Evolutionary conservation across 2,888 invertebrate genomes (phyloP).

Genomic region (Agrochola lota): DNA sequence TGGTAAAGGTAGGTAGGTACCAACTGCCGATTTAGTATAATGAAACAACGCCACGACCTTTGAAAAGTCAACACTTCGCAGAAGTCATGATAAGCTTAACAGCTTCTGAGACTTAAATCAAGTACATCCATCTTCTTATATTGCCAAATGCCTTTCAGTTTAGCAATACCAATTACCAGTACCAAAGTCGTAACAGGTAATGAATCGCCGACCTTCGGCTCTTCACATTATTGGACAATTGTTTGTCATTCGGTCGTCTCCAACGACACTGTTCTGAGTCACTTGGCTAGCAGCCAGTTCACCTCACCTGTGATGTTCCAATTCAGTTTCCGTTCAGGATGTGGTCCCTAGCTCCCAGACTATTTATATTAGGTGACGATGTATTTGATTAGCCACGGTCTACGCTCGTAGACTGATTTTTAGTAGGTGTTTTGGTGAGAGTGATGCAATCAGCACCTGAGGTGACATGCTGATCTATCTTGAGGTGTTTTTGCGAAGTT

Average conservation of each 20-base stretch:
- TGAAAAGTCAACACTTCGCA: conserved; percentile 28
- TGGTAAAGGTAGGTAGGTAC: not conserved
- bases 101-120: conserved; percentile 27
- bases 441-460: conserved; percentile 48
- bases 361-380: conserved; percentile 81
- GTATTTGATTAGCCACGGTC: conserved; percentile 76
- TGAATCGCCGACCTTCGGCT: conserved; percentile 67
- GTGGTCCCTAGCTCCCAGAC: conserved; percentile 73
- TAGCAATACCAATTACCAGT: conserved; percentile 56
- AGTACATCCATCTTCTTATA: conserved; percentile 47
- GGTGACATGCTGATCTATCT: conserved; percentile 16
- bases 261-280: conserved; percentile 72
- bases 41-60: conserved; percentile 19
- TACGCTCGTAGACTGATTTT: conserved; percentile 66
- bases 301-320: conserved; percentile 83
- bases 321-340: conserved; percentile 85
- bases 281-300: conserved; percentile 81
- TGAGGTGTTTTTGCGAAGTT: conserved; percentile 10
- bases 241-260: conserved; percentile 66
- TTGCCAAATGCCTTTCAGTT: conserved; percentile 59
- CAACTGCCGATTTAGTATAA: conserved; percentile 1
- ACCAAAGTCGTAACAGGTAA: conserved; percentile 63
- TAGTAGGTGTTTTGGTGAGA: conserved; percentile 39
- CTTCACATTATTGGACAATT: conserved; percentile 68
- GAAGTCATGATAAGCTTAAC: conserved; percentile 48